Base-by-base conservation (phyloP, 2,113 vertebrate genomes). In the Sitta europaea region DNA sequence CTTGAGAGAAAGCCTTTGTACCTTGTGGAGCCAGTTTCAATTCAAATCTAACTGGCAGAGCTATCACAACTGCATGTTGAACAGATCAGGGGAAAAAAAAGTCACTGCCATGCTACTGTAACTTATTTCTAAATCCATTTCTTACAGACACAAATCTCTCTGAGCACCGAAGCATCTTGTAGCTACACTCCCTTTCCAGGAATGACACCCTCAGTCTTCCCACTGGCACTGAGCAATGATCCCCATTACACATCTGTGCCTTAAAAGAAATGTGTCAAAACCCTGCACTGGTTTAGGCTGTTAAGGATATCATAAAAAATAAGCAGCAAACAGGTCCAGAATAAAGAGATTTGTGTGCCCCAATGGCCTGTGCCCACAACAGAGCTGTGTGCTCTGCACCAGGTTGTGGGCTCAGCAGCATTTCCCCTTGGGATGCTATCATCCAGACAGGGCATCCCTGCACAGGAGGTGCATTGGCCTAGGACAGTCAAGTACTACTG, bases 31-130 rank as follows among this genome's bases (percentile, higher is more conserved):
- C 90, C 18, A 20, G 96, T 94, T 93, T 54, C 65, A 85, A 86
- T 86, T 93, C 94, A 94, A 90, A 96, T 81, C 70, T 79, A 77
- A 66, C 88, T n/a, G 61, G 51, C 43, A 75, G 65, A 92, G 79
- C 61, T 83, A 54, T 89, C 63, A 58, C 21, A 82, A 84, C 80
- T 87, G 58, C 66, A n/a, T 36, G 70, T 81, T 87, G 86, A 93
- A 94, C 79, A 96, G 92, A 96, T 88, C 51, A 33, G 9, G 9
- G 9, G 15, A 8, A 45, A 23, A 47, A 67, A 27, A 70, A 71
- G 42, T 58, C 51, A 86, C 55, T 94, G 62, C 86, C 36, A 73
- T 66, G 68, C 79, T 84, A 67, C 90, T 45, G 38, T 62, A 76
- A 83, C 70, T 80, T 87, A 54, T 71, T 88, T 76, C 62, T 79